Evolutionary conservation across 2,113 vertebrate species (phyloP), one percentile per base, ranked within the genome.

Genomic region (Xyrauchen texanus): DNA sequence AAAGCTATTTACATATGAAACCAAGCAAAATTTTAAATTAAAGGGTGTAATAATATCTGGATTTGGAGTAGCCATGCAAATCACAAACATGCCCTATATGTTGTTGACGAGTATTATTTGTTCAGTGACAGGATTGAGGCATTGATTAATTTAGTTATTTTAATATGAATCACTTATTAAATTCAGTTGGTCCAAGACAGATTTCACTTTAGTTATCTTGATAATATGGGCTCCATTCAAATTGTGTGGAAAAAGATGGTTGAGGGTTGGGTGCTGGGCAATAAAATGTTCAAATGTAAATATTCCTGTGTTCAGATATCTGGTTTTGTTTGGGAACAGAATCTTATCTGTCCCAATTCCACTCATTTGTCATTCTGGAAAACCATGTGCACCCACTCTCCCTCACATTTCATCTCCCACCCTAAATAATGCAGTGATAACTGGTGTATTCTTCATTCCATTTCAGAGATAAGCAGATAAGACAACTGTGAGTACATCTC

Each of bases 21-120:
- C 68, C 63, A 79, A 72, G 55, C 42, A 55, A 64, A 80, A 83
- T 71, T 62, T 78, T 8, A 76, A 70, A 71, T 42, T 34, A 82
- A 61, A 76, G 62, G 42, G 58, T 21, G 49, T 78, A 69, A 78
- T 34, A 11, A 45, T 72, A 78, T 73, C 52, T 68, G 72, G 62
- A 21, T 21, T 15, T 5, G 34, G 49, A 58, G 55, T 51, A 13
- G 53, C 21, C 51, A 69, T 81, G 49, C 49, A 68, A 58, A 67
- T 57, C 42, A 68, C 34, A 21, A 75, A 21, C 55, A 8, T 21
- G 12, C 21, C 34, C 10, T n/a, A 15, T 60, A 47, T 8, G 21
- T 57, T 49, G 12, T 78, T 46, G 71, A 34, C 42, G 4, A 62
- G 61, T 44, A 57, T 49, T 65, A 71, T 64, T 57, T 62, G 10